These are phyloP conservation scores for Notolepis coatsorum DNA, from an alignment of 2,797 vertebrate genomes.

Conservation along the genomic window DNA sequence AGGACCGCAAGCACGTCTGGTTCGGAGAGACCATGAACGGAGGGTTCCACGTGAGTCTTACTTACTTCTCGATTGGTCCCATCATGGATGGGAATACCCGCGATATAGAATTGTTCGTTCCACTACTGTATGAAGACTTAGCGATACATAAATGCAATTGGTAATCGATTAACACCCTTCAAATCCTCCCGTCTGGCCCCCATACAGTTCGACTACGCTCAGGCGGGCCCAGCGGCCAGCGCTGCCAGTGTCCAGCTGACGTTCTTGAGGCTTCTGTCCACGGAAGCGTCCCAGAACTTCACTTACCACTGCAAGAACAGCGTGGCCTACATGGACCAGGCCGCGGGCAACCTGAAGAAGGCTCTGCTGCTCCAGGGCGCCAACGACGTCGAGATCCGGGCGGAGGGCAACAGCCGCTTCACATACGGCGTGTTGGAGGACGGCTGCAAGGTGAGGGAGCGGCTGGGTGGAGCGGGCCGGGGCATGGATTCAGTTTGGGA, in stretches of 20 bases:
- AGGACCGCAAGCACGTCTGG: constrained; percentile 94
- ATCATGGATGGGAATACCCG: too few relatives aligned
- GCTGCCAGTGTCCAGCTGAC: constrained; percentile 93
- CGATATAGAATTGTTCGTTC: background rate
- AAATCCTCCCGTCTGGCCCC: background rate
- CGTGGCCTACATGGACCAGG: constrained; percentile 94
- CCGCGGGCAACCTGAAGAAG: constrained; percentile 93
- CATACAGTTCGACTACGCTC: constrained; percentile 91
- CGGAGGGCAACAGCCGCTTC: constrained; percentile 97
- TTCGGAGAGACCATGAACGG: constrained; percentile 95
- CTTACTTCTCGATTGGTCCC: background rate
- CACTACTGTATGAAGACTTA: too few relatives aligned
- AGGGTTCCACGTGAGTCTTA: constrained; percentile 94
- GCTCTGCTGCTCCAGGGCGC: constrained; percentile 94
- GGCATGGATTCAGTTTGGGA: background rate
- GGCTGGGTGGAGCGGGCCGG: background rate
- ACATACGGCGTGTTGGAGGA: constrained; percentile 94
- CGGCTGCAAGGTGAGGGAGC: constrained; percentile 90
- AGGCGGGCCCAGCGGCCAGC: constrained; percentile 86
- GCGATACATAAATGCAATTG: background rate
- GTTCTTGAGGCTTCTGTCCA: constrained; percentile 95
- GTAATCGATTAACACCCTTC: background rate
- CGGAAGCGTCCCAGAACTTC: constrained; percentile 93
- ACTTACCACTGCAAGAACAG: constrained; percentile 99
- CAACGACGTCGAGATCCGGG: constrained; percentile 96